Evolutionary conservation across 1,140 invertebrate species (phyloP).

Genomic region (Sarcophaga bullata): DNA sequence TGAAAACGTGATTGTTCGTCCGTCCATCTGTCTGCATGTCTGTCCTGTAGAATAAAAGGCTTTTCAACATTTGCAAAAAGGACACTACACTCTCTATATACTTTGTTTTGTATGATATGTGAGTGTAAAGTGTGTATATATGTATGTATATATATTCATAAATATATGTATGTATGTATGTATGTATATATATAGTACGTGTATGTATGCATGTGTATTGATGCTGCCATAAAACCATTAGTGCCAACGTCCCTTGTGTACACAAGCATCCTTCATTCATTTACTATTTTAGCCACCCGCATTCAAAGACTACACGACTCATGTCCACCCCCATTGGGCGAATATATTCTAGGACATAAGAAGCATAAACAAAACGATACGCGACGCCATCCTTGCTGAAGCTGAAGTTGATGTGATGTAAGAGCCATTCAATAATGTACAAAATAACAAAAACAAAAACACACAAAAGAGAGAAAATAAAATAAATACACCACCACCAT

Average conservation of each 20-base stretch:
- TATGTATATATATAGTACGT: slow-evolving; percentile 48
- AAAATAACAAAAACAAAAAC: slow-evolving; percentile 14
- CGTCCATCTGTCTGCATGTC: too few relatives aligned
- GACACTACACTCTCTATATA: slow-evolving; percentile 53
- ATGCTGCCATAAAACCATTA: slow-evolving; percentile 63
- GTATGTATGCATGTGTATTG: slow-evolving; percentile 22
- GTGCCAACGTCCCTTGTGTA: slow-evolving; percentile 64
- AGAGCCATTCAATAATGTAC: slow-evolving; percentile 39
- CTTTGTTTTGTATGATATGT: not conserved
- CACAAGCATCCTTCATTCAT: slow-evolving; percentile 40
- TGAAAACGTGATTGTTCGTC: not conserved
- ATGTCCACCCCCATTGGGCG: slow-evolving; percentile 38
- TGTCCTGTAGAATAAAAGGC: slow-evolving; percentile 51
- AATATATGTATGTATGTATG: not conserved
- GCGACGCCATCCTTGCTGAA: slow-evolving; percentile 25
- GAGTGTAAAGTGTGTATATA: not conserved
- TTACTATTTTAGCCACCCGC: slow-evolving; percentile 25
- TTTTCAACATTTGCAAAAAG: slow-evolving; percentile 55
- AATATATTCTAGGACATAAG: slow-evolving; percentile 16
- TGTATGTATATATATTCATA: not conserved
- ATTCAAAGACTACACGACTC: slow-evolving; percentile 22
- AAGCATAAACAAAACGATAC: slow-evolving; percentile 16
- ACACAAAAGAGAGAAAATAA: not conserved
- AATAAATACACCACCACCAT: not conserved
- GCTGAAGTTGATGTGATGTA: slow-evolving; percentile 24